Conservation (phyloP, 2,888 invertebrate species). For the Caenorhabditis afra region DNA sequence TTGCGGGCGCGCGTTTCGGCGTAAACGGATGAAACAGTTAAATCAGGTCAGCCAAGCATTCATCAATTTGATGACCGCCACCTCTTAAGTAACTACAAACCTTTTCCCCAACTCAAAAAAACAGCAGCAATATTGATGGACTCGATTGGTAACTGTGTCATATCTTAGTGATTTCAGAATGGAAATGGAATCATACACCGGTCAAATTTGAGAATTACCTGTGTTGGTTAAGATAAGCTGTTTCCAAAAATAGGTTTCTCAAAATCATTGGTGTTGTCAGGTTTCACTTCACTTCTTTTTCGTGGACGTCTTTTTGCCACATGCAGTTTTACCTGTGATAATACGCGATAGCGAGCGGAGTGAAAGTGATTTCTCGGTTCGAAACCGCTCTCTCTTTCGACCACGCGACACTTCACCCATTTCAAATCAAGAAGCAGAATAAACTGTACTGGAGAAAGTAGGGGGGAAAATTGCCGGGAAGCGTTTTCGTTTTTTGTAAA, state of each 20-base stretch:
- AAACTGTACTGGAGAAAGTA: background rate
- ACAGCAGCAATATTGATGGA: slow-evolving; percentile 7
- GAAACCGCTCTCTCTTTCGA: slow-evolving; percentile 2
- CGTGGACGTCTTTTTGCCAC: slow-evolving; percentile 2
- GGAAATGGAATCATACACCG: background rate
- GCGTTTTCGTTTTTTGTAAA: slow-evolving; percentile 27
- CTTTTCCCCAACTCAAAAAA: slow-evolving; percentile 11
- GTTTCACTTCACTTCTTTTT: background rate
- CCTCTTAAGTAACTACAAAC: slow-evolving; percentile 30
- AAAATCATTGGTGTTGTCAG: slow-evolving; percentile 30
- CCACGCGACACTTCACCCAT: slow-evolving; percentile 5
- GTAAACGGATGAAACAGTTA: slow-evolving; percentile 50
- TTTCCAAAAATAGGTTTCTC: slow-evolving; percentile 34
- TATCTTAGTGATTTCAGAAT: background rate
- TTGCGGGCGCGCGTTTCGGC: slow-evolving; percentile 22
- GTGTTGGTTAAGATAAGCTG: background rate
- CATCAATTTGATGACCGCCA: slow-evolving; percentile 43
- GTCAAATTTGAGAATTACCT: background rate
- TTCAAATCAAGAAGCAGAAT: background rate
- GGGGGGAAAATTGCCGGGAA: slow-evolving; percentile 1
- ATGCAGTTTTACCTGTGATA: slow-evolving; percentile 40
- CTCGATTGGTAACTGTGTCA: slow-evolving; percentile 19
- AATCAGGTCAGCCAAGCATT: slow-evolving; percentile 58
- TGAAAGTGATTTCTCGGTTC: slow-evolving; percentile 26
- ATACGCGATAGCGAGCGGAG: slow-evolving; percentile 42